phyloP scores from a whole-genome alignment of 2,797 vertebrate genomes.

The Myotis daubentonii region DNA sequence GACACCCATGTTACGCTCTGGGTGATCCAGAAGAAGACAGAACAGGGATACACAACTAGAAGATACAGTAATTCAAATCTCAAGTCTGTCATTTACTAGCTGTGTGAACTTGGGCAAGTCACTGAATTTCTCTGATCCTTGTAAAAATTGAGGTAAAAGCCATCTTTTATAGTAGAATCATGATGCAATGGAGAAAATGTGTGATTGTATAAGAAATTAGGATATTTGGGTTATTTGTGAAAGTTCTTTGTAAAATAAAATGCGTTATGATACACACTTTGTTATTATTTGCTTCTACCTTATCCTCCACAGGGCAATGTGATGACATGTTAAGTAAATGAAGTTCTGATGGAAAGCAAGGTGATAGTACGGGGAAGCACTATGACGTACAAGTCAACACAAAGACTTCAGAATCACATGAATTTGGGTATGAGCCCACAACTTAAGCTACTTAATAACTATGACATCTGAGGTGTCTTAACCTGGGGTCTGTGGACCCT shows the following conservation, averaged over 20 bases:
- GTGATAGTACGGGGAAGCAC: not conserved
- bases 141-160: not conserved
- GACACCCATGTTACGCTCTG: not conserved
- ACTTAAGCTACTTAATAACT: not conserved
- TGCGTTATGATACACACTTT: not conserved
- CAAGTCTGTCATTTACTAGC: not conserved
- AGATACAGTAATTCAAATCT: not conserved
- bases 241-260: slow-evolving; percentile 10
- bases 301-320: not conserved
- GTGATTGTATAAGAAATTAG: not conserved
- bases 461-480: not conserved
- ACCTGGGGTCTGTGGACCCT: not conserved
- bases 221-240: not conserved
- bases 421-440: not conserved
- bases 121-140: not conserved
- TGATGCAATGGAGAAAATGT: slow-evolving; percentile 22
- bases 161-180: not conserved
- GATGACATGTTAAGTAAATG: not conserved
- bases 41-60: not conserved
- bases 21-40: not conserved
- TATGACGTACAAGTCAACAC: not conserved
- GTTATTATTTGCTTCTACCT: not conserved
- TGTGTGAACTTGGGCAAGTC: not conserved
- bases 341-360: not conserved
- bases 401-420: not conserved